These are phyloP conservation scores for Tridacna crocea DNA, from an alignment of 2,888 invertebrate species.

Conservation along the genomic window DNA sequence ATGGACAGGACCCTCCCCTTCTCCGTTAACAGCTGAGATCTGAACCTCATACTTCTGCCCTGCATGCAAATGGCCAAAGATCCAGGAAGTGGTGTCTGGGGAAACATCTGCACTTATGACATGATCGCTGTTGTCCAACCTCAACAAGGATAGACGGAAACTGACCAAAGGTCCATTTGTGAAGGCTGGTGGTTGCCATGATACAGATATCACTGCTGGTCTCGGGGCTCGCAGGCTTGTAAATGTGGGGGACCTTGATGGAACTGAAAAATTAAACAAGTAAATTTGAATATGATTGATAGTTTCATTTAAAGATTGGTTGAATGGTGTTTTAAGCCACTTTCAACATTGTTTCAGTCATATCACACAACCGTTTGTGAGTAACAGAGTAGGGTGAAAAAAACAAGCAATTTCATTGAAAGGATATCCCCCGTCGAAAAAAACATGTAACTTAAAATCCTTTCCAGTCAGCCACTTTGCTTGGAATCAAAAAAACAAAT, in stretches of 20 bases:
- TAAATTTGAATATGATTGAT: too few relatives aligned
- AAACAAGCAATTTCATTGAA: too few relatives aligned
- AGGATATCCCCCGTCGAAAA: too few relatives aligned
- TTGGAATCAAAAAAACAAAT: too few relatives aligned
- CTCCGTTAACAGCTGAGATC: slow-evolving; percentile 73
- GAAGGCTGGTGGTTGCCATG: slow-evolving; percentile 94
- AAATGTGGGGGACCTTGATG: slow-evolving; percentile 90
- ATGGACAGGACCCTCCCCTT: slow-evolving; percentile 75
- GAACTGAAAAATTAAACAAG: slow-evolving; percentile 86
- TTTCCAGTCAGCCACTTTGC: too few relatives aligned
- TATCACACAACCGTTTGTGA: too few relatives aligned
- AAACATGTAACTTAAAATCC: too few relatives aligned
- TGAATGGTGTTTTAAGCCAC: too few relatives aligned
- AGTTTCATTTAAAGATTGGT: too few relatives aligned
- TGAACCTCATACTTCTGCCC: slow-evolving; percentile 70
- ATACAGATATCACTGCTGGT: slow-evolving; percentile 92
- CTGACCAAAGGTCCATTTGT: slow-evolving; percentile 95
- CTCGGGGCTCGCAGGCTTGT: slow-evolving; percentile 88
- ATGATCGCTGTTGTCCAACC: slow-evolving; percentile 81
- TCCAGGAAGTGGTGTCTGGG: slow-evolving; percentile 71
- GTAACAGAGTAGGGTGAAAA: too few relatives aligned
- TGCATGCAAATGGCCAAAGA: slow-evolving; percentile 73
- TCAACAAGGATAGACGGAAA: slow-evolving; percentile 91
- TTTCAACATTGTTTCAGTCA: too few relatives aligned
- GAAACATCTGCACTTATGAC: slow-evolving; percentile 67